Evolutionary conservation across 2,797 vertebrate species (phyloP).

Genomic region (Notoglanidium macrostoma): DNA sequence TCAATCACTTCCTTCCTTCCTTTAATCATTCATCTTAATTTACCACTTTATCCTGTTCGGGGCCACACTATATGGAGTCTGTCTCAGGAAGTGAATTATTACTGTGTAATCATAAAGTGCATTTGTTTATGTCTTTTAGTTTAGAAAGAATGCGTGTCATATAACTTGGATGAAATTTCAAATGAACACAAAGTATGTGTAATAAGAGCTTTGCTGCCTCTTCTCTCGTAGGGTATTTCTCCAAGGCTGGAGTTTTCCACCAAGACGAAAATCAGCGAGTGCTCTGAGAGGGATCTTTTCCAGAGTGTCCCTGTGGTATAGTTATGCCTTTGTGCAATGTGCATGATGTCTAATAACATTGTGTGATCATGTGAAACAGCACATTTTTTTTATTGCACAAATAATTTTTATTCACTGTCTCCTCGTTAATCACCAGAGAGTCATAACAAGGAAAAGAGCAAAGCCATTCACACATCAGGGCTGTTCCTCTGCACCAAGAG

Average conservation of each 20-base stretch:
- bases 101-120: not conserved
- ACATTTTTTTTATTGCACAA: not conserved
- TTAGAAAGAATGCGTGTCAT: not conserved
- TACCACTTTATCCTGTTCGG: not conserved
- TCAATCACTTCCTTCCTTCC: not conserved
- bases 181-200: not conserved
- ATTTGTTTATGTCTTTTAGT: not conserved
- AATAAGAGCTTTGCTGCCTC: not conserved
- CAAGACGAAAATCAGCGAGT: conserved; percentile 80
- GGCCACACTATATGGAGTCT: not conserved
- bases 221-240: conserved; percentile 75
- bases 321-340: conserved; percentile 4
- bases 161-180: not conserved
- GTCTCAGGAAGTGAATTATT: not conserved
- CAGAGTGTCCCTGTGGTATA: conserved; percentile 62
- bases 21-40: not conserved
- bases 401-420: not conserved
- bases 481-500: conserved; percentile 54
- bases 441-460: conserved; percentile 54
- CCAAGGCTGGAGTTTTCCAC: conserved; percentile 84
- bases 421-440: conserved; percentile 62
- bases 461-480: conserved; percentile 48
- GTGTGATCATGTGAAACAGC: not conserved
- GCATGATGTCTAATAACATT: not conserved
- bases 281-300: conserved; percentile 63